phyloP scores from a whole-genome alignment of 2,113 vertebrate species.

The Hyperoodon ampullatus region DNA sequence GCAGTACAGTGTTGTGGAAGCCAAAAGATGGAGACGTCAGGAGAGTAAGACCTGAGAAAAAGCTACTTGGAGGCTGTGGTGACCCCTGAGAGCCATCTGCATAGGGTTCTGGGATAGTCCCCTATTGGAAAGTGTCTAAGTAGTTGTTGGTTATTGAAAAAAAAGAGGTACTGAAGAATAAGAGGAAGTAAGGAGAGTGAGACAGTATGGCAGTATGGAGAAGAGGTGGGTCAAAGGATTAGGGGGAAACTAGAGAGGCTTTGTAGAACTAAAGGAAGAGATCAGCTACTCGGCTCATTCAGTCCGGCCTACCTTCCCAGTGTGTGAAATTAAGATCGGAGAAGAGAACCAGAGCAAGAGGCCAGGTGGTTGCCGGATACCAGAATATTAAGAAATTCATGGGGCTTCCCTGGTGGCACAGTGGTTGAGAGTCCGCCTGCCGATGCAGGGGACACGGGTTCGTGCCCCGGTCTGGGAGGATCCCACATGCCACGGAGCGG shows the following conservation, averaged over 20 bases:
- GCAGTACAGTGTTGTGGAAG: background rate
- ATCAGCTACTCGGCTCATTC: background rate
- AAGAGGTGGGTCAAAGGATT: background rate
- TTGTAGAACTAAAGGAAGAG: background rate
- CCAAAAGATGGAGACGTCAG: background rate
- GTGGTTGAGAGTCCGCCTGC: no score
- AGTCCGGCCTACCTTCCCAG: background rate
- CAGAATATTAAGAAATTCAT: background rate
- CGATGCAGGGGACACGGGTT: no score
- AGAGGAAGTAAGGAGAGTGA: background rate
- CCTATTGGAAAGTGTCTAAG: background rate
- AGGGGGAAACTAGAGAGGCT: background rate
- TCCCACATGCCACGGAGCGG: no score
- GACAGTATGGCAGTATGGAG: background rate
- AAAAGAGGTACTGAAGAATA: background rate
- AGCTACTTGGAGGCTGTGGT: background rate
- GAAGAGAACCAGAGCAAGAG: background rate
- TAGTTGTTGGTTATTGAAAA: background rate
- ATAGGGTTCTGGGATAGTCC: background rate
- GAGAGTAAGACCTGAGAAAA: background rate
- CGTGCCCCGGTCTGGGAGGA: no score
- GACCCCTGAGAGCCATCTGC: background rate
- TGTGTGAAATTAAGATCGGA: background rate
- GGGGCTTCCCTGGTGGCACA: no score
- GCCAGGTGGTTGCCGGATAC: background rate